phyloP scores from a whole-genome alignment of 1,140 invertebrate species.

The Zaprionus gabonicus region DNA sequence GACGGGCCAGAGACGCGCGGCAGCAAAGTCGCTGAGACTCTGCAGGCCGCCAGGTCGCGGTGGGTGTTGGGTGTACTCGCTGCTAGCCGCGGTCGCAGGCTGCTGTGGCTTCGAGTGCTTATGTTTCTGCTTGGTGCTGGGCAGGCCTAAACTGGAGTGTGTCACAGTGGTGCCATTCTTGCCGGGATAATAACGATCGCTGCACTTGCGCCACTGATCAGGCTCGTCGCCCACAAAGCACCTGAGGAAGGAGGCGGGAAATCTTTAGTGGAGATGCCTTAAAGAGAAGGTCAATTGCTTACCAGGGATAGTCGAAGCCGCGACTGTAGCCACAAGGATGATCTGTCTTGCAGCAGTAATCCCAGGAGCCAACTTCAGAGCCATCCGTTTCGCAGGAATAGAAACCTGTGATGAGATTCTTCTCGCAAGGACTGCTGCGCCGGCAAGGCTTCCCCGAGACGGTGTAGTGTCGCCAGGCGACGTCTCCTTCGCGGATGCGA shows the following conservation, averaged over 20 bases:
- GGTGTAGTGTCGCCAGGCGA: conserved; percentile 89
- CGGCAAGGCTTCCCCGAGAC: conserved; percentile 91
- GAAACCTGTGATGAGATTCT: conserved; percentile 90
- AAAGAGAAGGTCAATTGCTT: conserved; percentile 17
- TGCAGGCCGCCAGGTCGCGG: conserved; percentile 85
- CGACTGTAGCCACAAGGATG: conserved; percentile 92
- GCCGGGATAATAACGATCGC: conserved; percentile 90
- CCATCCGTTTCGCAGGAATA: conserved; percentile 92
- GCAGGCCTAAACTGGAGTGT: conserved; percentile 66
- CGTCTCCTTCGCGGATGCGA: conserved; percentile 64
- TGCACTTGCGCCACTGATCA: conserved; percentile 93
- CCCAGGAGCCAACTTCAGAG: conserved; percentile 89
- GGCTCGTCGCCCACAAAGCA: conserved; percentile 90
- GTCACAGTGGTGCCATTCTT: conserved; percentile 40
- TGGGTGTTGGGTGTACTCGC: conserved; percentile 77
- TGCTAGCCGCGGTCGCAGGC: conserved; percentile 59
- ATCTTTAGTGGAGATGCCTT: neutral
- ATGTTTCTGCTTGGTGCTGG: conserved; percentile 83
- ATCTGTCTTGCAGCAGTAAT: conserved; percentile 92
- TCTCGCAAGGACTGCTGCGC: conserved; percentile 88
- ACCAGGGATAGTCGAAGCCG: conserved; percentile 91
- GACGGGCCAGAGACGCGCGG: conserved; percentile 88
- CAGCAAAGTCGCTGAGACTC: conserved; percentile 79
- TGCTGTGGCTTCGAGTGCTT: conserved; percentile 58
- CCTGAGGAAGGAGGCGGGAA: conserved; percentile 84